These are phyloP conservation scores for Hydra vulgaris DNA, from an alignment of 30 jellyfish, hydroid and myxozoan species.

Conservation along the genomic window DNA sequence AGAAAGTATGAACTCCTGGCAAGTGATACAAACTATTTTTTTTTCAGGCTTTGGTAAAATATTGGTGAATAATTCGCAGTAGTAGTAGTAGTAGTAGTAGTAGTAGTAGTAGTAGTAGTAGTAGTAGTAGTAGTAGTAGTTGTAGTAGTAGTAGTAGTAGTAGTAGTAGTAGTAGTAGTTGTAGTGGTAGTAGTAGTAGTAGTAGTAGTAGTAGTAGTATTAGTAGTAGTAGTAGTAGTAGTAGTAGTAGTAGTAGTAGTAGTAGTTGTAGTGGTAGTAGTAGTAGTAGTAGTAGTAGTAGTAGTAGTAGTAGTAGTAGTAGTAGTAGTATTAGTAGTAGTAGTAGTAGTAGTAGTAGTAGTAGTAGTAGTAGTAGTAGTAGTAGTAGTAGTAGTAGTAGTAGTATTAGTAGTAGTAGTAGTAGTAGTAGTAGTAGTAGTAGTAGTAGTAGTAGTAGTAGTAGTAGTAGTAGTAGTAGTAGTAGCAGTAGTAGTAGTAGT, in stretches of 20 bases:
- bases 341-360: not conserved
- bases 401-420: too few relatives aligned
- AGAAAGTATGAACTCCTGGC: too few relatives aligned
- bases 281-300: conserved; percentile 6
- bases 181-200: too few relatives aligned
- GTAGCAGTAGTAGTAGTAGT: conserved; percentile 7
- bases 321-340: too few relatives aligned
- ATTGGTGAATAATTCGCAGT: too few relatives aligned
- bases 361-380: conserved; percentile 8
- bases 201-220: too few relatives aligned
- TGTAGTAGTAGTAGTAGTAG: conserved; percentile 1
- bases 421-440: not conserved
- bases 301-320: conserved; percentile 7
- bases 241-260: conserved; percentile 7
- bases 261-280: conserved; percentile 5
- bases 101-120: not conserved
- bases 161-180: conserved; percentile 5
- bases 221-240: too few relatives aligned
- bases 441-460: conserved; percentile 5
- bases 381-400: too few relatives aligned
- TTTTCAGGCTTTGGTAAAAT: too few relatives aligned
- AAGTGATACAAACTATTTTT: too few relatives aligned
- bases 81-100: not conserved
- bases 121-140: not conserved
- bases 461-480: conserved; percentile 5